Evolutionary conservation across 2,797 vertebrate genomes (phyloP).

Genomic region (Pangasius mekongensis): DNA sequence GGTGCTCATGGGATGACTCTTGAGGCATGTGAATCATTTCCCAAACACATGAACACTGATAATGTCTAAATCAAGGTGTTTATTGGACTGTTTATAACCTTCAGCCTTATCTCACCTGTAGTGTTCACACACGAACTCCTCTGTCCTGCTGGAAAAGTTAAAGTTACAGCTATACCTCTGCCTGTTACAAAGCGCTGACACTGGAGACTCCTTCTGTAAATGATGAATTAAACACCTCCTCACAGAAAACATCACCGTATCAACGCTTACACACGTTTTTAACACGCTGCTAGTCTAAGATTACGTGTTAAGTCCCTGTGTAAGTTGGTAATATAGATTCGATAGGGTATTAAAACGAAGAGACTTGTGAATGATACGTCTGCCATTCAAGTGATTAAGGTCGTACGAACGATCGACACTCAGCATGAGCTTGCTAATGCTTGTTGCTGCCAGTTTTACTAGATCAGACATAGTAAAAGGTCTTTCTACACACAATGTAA

Average conservation of each 20-base stretch:
- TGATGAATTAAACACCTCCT: no score
- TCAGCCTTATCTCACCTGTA: background rate
- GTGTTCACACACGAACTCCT: background rate
- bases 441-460: background rate
- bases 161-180: background rate
- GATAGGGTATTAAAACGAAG: background rate
- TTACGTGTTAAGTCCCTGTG: background rate
- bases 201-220: background rate
- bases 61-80: conserved; percentile 10
- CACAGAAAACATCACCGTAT: background rate
- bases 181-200: background rate
- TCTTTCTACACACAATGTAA: background rate
- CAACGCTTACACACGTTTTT: background rate
- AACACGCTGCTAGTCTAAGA: background rate
- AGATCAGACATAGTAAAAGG: background rate
- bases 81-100: conserved; percentile 4
- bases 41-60: background rate
- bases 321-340: background rate
- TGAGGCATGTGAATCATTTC: conserved; percentile 6
- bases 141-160: background rate
- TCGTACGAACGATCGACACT: background rate
- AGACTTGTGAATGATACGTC: background rate
- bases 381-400: background rate
- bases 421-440: background rate
- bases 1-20: conserved; percentile 23